Conservation (phyloP, 2,113 vertebrate genomes). For the Siphamia tubifer region DNA sequence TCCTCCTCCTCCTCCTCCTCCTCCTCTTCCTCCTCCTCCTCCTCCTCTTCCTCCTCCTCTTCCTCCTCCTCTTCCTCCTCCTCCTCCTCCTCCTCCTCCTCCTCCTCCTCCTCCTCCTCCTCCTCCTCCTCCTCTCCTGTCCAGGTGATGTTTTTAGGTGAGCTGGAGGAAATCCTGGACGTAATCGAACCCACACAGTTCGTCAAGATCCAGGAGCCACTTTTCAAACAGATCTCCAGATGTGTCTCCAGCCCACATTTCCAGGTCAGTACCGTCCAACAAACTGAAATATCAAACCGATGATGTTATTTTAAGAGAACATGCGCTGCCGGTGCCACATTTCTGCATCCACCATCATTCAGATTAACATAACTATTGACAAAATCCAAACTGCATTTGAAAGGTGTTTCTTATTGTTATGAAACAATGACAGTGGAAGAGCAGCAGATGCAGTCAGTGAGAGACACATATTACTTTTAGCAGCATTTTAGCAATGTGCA, state of each 20-base stretch:
- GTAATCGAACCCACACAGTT: slow-evolving; percentile 98
- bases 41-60: background rate
- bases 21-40: fast-evolving
- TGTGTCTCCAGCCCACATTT: slow-evolving; percentile 99
- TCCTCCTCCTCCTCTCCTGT: fast-evolving
- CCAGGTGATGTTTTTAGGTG: slow-evolving; percentile 98
- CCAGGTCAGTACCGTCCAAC: slow-evolving; percentile 82
- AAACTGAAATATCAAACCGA: too few relatives aligned
- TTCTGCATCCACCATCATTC: too few relatives aligned
- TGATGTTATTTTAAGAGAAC: too few relatives aligned
- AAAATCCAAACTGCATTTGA: too few relatives aligned
- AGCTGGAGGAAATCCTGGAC: slow-evolving; percentile 98
- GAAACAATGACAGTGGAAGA: too few relatives aligned
- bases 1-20: fast-evolving
- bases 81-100: fast-evolving
- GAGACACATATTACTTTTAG: too few relatives aligned
- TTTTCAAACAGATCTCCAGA: slow-evolving; percentile 99
- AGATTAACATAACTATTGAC: too few relatives aligned
- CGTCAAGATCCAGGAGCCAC: slow-evolving; percentile 97
- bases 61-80: background rate
- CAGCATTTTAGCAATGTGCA: too few relatives aligned
- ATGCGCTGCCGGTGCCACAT: too few relatives aligned
- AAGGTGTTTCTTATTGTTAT: too few relatives aligned
- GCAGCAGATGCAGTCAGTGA: too few relatives aligned
- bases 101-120: background rate